Evolutionary conservation across 2,888 invertebrate species (phyloP), one percentile per base, ranked within the genome.

Genomic region (Ferrisia virgata): DNA sequence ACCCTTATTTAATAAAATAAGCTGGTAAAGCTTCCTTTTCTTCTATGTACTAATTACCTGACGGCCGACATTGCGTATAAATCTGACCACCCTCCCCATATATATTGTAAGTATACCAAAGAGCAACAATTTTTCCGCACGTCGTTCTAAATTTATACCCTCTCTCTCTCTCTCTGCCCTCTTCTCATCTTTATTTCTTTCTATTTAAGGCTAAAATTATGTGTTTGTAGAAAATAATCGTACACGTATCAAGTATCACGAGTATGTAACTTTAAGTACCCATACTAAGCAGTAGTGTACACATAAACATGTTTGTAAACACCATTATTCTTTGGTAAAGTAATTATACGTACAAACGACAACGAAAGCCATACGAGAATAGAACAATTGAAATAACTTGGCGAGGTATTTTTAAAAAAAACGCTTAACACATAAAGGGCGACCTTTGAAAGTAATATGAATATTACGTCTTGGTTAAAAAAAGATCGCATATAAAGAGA

Each of bases 1-100:
- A 76, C 72, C 72, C 72, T 76, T 76, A 76, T 76, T 76, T 76
- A 76, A 76, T 76, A 36, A 76, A 76, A 76, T 36, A 76, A 76
- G 36, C 64, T 76, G n/a, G n/a, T 76, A 76, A n/a, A 69, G 36
- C 72, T 76, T 64, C 72, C 33, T 76, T 76, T 76, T 76, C 72
- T 76, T 76, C 15, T 36, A 36, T n/a, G n/a, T 76, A 36, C 72
- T 76, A 76, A 76, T 76, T 64, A 64, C 64, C 64, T 18, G 13
- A 64, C 64, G 28, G 28, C 64, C n/a, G n/a, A n/a, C n/a, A n/a
- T n/a, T n/a, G n/a, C n/a, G n/a, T 64, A 64, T 64, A 64, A 64
- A 64, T 64, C 64, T 64, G 64, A 64, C 64, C 64, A 64, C 25
- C 64, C 64, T 28, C 22, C 11, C 6, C 2, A 1, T 53, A 9